Evolutionary conservation across 2,888 invertebrate species (phyloP).

Genomic region (Aphrophora alni): DNA sequence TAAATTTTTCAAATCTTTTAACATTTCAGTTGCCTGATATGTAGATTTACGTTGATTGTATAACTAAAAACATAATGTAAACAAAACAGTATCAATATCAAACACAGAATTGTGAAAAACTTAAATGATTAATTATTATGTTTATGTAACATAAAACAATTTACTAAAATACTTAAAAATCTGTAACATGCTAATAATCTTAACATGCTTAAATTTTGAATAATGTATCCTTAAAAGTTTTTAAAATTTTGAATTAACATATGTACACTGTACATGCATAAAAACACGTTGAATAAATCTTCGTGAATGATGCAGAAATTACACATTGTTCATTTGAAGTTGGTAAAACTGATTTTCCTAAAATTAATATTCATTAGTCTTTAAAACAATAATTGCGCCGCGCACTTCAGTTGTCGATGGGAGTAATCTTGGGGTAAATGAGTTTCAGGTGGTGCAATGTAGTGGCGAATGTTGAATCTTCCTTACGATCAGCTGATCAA

Average conservation of each 20-base stretch:
- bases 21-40: background rate
- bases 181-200: no score
- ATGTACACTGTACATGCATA: no score
- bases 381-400: background rate
- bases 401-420: conserved; percentile 25
- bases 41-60: background rate
- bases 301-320: background rate
- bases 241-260: no score
- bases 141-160: no score
- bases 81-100: no score
- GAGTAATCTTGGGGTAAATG: conserved; percentile 44
- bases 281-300: no score
- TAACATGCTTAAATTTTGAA: no score
- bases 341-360: background rate
- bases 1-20: background rate
- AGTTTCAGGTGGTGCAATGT: conserved; percentile 44
- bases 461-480: conserved; percentile 17
- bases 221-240: no score
- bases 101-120: no score
- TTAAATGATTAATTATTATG: no score
- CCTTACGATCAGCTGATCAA: conserved; percentile 52
- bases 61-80: no score
- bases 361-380: conserved; percentile 10
- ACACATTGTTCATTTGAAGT: background rate
- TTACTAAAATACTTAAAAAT: no score